phyloP scores from a whole-genome alignment of 2,797 vertebrate species.

The Anniella stebbinsi region DNA sequence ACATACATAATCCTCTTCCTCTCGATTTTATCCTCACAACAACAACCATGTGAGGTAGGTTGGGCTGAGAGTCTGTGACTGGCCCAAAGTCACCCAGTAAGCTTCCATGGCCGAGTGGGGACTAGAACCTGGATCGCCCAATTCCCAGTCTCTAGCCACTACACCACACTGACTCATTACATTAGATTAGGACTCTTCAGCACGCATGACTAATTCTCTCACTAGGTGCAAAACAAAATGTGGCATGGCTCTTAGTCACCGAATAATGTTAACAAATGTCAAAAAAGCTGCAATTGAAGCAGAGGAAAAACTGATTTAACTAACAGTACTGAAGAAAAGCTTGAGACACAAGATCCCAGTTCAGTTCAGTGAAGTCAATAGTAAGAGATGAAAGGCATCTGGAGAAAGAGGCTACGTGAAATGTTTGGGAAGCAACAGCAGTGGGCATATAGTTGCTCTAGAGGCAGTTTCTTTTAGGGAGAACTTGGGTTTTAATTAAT shows the following conservation, averaged over 20 bases:
- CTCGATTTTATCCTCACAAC: no score
- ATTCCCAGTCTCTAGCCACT: no score
- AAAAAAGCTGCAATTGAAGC: neutral
- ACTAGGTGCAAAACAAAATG: neutral
- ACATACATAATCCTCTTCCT: no score
- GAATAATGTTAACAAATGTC: neutral
- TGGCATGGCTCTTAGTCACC: neutral
- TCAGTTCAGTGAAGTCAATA: neutral
- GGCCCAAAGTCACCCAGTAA: no score
- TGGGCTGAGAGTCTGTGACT: no score
- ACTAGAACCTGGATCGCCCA: no score
- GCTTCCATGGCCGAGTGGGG: no score
- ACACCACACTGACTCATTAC: no score
- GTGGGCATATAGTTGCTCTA: neutral
- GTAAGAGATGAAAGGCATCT: neutral
- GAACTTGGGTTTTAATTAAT: neutral
- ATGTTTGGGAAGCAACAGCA: neutral
- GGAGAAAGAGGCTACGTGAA: neutral
- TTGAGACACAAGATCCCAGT: neutral
- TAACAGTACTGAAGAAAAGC: neutral
- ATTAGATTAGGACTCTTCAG: no score
- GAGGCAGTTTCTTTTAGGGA: neutral
- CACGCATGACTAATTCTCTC: neutral
- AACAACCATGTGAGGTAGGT: no score
- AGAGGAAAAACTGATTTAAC: no score